Evolutionary conservation across 2,113 vertebrate species (phyloP).

Genomic region (Acinonyx jubatus): DNA sequence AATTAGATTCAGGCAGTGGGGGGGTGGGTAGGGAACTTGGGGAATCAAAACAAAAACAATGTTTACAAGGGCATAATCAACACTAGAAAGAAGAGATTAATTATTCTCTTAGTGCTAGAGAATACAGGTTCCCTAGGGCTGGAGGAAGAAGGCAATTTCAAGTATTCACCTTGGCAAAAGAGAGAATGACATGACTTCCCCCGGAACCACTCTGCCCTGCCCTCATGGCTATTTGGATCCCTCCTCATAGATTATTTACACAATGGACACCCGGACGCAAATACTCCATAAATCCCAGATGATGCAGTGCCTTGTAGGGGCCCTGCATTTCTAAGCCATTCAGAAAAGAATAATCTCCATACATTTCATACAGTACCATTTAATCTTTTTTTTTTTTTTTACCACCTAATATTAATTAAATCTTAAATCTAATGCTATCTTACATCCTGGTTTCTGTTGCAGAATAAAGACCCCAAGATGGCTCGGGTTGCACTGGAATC

Average conservation of each 20-base stretch:
- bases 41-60: background rate
- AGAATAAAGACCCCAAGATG: conserved; percentile 99
- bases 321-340: background rate
- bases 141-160: background rate
- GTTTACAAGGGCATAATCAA: background rate
- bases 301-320: background rate
- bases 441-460: conserved; percentile 61
- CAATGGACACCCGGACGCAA: background rate
- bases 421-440: background rate
- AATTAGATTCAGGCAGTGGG: background rate
- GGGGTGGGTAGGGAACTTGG: background rate
- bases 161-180: background rate
- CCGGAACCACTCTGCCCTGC: background rate
- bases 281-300: background rate
- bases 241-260: background rate
- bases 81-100: background rate
- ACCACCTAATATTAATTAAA: background rate
- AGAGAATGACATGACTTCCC: background rate
- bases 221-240: background rate
- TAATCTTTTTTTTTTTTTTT: background rate
- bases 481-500: conserved; percentile 99
- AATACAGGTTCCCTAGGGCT: background rate
- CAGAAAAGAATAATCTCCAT: background rate
- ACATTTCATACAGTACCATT: background rate
- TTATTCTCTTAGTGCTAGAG: background rate